Percentiles rank a stretch among this genome's conserved stretches.
phyloP scores from a whole-genome alignment of 2,888 invertebrate genomes.

The Philaethria dido region DNA sequence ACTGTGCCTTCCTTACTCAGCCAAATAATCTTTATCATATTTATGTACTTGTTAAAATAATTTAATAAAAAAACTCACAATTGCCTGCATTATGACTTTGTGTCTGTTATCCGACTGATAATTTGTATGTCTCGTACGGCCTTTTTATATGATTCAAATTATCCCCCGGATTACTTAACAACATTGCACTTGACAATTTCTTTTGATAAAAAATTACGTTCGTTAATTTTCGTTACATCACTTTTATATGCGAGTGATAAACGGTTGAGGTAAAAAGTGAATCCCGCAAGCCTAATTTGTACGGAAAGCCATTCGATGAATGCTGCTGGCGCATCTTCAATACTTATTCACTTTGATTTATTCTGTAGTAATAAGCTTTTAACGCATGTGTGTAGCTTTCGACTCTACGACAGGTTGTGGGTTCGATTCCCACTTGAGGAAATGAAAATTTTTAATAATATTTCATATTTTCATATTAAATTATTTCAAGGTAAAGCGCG shows the following conservation, averaged over 20 bases:
- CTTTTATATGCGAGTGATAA: slow-evolving; percentile 1
- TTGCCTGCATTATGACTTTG: slow-evolving; percentile 45
- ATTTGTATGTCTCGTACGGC: slow-evolving; percentile 45
- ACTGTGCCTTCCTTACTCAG: too few relatives aligned
- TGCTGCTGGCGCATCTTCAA: slow-evolving; percentile 11
- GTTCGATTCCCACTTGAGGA: too few relatives aligned
- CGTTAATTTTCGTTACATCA: slow-evolving; percentile 35
- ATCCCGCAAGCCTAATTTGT: slow-evolving; percentile 8
- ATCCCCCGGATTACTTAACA: slow-evolving; percentile 59
- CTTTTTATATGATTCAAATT: slow-evolving; percentile 66
- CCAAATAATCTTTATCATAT: not conserved
- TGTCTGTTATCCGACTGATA: slow-evolving; percentile 63
- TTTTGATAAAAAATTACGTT: slow-evolving; percentile 39
- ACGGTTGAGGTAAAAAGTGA: slow-evolving; percentile 3
- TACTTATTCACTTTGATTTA: slow-evolving; percentile 11
- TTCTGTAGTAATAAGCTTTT: slow-evolving; percentile 1
- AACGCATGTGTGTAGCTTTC: too few relatives aligned
- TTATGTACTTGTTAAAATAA: not conserved
- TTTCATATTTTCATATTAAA: too few relatives aligned
- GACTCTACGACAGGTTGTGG: too few relatives aligned
- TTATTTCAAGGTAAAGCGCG: too few relatives aligned
- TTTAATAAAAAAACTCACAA: slow-evolving; percentile 16
- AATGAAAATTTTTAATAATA: too few relatives aligned
- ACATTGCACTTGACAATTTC: slow-evolving; percentile 53
- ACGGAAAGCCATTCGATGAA: slow-evolving; percentile 3